A percentile compares a stretch with the other conserved stretches of the same genome.
These are phyloP conservation scores for Phoxinus phoxinus DNA, from an alignment of 2,113 vertebrate species.

Conservation along the genomic window DNA sequence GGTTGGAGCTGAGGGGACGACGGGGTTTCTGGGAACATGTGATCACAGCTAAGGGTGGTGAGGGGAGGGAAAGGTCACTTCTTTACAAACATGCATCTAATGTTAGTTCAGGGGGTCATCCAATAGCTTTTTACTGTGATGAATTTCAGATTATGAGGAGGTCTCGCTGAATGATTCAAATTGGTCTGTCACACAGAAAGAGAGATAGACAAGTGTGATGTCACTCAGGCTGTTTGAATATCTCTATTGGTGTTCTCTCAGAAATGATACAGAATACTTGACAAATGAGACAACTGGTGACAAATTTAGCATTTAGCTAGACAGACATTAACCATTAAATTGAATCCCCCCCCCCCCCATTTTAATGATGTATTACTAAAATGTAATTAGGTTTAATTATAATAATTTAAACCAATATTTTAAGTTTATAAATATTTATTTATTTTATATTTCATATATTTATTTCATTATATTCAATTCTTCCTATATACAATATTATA, in stretches of 20 bases:
- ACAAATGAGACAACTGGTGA: not conserved
- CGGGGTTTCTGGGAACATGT: not conserved
- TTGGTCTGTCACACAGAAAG: not conserved
- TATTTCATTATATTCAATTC: not conserved
- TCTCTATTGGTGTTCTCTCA: not conserved
- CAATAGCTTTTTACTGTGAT: not conserved
- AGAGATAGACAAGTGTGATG: not conserved
- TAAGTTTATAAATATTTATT: not conserved
- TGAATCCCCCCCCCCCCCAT: not conserved
- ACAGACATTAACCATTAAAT: too few relatives aligned
- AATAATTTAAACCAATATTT: not conserved
- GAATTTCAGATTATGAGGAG: not conserved
- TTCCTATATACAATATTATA: not conserved
- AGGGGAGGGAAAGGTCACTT: not conserved
- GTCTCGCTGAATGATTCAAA: not conserved
- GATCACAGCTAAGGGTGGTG: constrained; percentile 2
- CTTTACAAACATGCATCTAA: constrained; percentile 5
- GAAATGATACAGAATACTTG: not conserved
- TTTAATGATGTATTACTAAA: not conserved
- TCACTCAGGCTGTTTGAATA: not conserved
- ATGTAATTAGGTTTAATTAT: not conserved
- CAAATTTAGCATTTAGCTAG: not conserved
- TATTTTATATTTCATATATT: not conserved
- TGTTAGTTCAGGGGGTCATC: constrained; percentile 19
- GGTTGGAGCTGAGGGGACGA: not conserved